phyloP scores from a whole-genome alignment of 2,113 vertebrate species.

The Gallinago undulata region DNA sequence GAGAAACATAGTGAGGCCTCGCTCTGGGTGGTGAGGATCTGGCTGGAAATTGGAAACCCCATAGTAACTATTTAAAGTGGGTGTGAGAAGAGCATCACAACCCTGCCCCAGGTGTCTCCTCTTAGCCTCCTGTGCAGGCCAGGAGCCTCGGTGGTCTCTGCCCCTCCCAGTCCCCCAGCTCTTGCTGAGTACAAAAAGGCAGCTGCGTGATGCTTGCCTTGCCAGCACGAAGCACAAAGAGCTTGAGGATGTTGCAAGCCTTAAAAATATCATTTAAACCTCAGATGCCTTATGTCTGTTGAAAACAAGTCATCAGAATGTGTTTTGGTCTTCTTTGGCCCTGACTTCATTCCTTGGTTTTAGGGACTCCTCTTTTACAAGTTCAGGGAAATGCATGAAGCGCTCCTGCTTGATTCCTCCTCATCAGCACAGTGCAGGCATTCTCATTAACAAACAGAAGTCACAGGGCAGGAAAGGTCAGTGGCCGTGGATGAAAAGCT shows the following conservation, averaged over 20 bases:
- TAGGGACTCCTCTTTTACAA: not conserved
- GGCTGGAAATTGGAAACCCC: not conserved
- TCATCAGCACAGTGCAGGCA: accelerated
- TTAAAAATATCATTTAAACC: not conserved
- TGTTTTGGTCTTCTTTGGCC: not conserved
- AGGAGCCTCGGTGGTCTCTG: not conserved
- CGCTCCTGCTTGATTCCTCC: accelerated
- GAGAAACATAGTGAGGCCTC: not conserved
- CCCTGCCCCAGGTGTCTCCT: not conserved
- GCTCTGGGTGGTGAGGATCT: not conserved
- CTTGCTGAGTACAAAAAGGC: not conserved
- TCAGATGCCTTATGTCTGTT: not conserved
- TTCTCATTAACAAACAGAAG: not conserved
- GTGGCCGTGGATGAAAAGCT: not conserved
- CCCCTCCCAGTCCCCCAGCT: accelerated
- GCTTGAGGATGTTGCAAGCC: not conserved
- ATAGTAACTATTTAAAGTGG: not conserved
- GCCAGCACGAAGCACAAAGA: not conserved
- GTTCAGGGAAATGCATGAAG: not conserved
- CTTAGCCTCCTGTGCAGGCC: accelerated
- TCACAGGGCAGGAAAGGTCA: not conserved
- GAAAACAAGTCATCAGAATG: not conserved
- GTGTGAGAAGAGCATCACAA: not conserved
- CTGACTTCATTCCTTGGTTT: not conserved
- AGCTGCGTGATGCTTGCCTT: not conserved